Evolutionary conservation across 2,113 vertebrate genomes (phyloP), one percentile per base, ranked within the genome.

Genomic region (Oreotrochilus melanogaster): DNA sequence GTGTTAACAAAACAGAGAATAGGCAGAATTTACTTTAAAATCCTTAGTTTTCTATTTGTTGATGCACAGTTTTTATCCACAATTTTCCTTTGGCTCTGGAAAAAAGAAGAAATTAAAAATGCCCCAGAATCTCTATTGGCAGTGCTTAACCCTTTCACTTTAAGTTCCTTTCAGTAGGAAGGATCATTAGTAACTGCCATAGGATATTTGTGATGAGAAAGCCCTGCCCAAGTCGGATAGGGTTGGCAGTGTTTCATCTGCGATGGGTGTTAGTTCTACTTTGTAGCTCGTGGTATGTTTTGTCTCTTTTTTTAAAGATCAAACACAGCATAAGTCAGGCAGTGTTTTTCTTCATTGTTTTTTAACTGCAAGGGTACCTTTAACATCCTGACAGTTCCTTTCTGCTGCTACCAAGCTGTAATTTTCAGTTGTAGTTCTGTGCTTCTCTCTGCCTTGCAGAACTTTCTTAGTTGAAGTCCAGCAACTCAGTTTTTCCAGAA

Each of bases 211-310:
- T 19, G 47, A 65, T 16, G 28, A 51, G 22, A 50, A 58, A 16
- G 15, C 31, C 10, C 64, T 81, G 45, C 19, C 0, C 0, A 18
- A 81, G 12, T 17, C 64, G 15, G 23, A 3, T 42, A 23, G 6
- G 1, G 1, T n/a, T 65, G n/a, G 33, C 31, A 9, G 24, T 6
- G 7, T 67, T 70, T 47, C 25, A 24, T 47, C 33, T 66, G 16
- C 6, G 14, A 18, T 45, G 21, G 27, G 4, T 74, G 18, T 27
- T 24, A 37, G 33, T 57, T 19, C 24, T 28, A 0, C 47, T 62
- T 62, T 79, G 5, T 31, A 37, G 17, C 31, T 71, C 4, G 4
- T 21, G 9, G 1, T 19, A 64, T 42, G 3, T 42, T 71, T 69
- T 56, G 11, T 37, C 15, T 70, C 10, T 66, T 58, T 23, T 23